These are phyloP conservation scores for Phoxinus dragarum DNA, from an alignment of 2,797 vertebrate genomes.

Conservation along the genomic window DNA sequence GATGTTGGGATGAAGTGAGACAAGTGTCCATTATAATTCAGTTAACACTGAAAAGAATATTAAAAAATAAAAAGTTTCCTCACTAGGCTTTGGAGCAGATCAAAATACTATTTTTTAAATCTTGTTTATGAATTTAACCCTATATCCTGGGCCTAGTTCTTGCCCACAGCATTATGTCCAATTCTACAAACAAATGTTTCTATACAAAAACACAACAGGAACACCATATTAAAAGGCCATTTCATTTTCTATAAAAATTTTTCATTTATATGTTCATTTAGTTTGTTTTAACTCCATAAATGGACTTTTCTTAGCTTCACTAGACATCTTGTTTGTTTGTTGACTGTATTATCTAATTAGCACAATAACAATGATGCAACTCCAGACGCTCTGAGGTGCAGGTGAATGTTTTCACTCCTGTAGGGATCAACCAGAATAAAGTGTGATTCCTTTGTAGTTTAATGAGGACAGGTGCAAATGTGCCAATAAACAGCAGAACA, in stretches of 20 bases:
- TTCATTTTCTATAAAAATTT: accelerated
- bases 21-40: background rate
- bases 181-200: background rate
- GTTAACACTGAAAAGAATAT: background rate
- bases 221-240: background rate
- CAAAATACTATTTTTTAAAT: background rate
- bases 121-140: background rate
- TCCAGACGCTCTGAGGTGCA: background rate
- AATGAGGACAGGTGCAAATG: conserved; percentile 42
- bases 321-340: background rate
- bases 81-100: background rate
- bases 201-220: background rate
- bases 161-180: background rate
- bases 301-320: background rate
- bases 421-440: conserved; percentile 15
- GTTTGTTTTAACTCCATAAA: background rate
- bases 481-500: background rate
- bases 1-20: background rate
- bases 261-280: background rate
- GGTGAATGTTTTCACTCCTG: conserved; percentile 7
- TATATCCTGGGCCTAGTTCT: background rate
- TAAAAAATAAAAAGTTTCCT: background rate
- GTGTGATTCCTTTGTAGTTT: conserved; percentile 9
- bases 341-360: background rate
- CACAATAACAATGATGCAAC: conserved; percentile 31